These are phyloP conservation scores for Danaus melanippus DNA, from an alignment of 1,140 invertebrate genomes.

Conservation along the genomic window DNA sequence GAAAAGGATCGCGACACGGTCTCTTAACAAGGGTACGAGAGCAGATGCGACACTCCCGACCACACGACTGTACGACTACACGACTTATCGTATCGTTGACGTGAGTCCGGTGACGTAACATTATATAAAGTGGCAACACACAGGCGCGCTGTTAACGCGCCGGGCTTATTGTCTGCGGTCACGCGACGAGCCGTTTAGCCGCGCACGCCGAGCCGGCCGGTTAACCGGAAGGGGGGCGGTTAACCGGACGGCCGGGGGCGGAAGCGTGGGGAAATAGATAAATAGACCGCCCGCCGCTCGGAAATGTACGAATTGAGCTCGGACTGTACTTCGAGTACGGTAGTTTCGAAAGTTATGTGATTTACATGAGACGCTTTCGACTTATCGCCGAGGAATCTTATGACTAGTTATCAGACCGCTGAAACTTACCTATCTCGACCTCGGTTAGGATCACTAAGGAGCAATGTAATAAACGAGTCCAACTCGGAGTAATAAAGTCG, in stretches of 20 bases:
- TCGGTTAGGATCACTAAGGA: too few species aligned
- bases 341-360: constrained; percentile 68
- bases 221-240: constrained; percentile 71
- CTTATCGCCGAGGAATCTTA: constrained; percentile 11
- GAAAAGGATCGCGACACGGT: constrained; percentile 25
- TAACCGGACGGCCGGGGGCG: constrained; percentile 67
- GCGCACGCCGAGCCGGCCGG: constrained; percentile 63
- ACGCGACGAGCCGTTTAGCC: constrained; percentile 71
- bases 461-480: too few species aligned
- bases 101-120: constrained; percentile 58
- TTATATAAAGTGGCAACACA: constrained; percentile 68
- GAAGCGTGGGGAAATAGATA: constrained; percentile 70
- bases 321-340: constrained; percentile 69
- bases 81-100: constrained; percentile 33
- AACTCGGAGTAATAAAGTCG: constrained; percentile 26
- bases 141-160: constrained; percentile 69
- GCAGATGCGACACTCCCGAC: constrained; percentile 32
- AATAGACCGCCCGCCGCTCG: constrained; percentile 68
- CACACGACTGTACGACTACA: constrained; percentile 42
- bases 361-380: constrained; percentile 62
- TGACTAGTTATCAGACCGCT: constrained; percentile 39
- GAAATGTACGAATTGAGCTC: constrained; percentile 70
- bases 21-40: constrained; percentile 45
- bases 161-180: constrained; percentile 71
- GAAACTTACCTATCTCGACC: constrained; percentile 13